A percentile compares a stretch with the other conserved stretches of the same genome.
phyloP scores from a whole-genome alignment of 2,888 invertebrate genomes.

The Spisula solida region DNA sequence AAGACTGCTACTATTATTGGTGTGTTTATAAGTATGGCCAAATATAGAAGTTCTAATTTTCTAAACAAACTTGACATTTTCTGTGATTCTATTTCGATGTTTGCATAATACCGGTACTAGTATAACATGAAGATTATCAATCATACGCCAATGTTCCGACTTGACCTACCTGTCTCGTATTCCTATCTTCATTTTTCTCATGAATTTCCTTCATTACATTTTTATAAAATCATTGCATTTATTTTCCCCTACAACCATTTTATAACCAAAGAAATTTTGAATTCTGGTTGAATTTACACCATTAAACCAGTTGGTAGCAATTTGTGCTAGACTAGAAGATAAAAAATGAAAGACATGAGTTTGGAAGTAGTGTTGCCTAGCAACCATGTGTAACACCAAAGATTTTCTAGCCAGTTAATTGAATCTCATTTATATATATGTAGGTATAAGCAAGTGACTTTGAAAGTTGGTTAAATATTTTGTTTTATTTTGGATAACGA shows the following conservation, averaged over 20 bases:
- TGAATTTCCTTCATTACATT: background rate
- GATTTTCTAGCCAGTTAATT: background rate
- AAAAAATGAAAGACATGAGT: too few species aligned
- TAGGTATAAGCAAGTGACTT: background rate
- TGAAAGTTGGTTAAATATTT: background rate
- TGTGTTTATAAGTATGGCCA: background rate
- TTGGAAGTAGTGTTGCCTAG: background rate
- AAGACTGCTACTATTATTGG: background rate
- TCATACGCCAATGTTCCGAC: constrained; percentile 27
- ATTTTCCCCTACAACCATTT: background rate
- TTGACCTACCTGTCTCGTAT: constrained; percentile 32
- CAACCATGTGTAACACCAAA: background rate
- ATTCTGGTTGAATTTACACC: background rate
- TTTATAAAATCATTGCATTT: background rate
- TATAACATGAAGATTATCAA: background rate
- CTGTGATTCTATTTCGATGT: background rate
- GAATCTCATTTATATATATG: background rate
- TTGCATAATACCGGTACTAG: background rate
- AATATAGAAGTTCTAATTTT: background rate
- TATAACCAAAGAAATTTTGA: background rate
- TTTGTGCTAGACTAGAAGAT: too few species aligned
- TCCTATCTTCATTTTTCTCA: background rate
- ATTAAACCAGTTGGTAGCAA: too few species aligned
- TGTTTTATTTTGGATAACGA: background rate
- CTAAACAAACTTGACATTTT: too few species aligned